phyloP scores from a whole-genome alignment of 2,113 vertebrate species.

The Pelecanus crispus region DNA sequence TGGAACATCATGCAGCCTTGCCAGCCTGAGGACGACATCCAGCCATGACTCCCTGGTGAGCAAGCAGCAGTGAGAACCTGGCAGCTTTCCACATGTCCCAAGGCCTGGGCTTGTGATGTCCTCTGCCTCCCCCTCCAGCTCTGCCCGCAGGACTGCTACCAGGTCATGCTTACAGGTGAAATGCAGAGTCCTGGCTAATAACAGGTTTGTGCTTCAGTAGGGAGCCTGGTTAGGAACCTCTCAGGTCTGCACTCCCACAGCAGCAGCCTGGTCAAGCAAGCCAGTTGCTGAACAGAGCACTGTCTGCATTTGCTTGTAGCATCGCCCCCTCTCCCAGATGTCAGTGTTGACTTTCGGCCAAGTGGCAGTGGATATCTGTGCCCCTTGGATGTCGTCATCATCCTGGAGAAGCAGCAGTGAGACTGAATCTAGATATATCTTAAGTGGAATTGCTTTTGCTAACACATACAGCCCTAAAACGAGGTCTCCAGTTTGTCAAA shows the following conservation, averaged over 20 bases:
- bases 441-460: neutral
- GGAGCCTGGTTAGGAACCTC: neutral
- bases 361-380: neutral
- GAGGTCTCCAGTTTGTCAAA: neutral
- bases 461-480: neutral
- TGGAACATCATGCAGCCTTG: neutral
- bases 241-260: neutral
- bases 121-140: neutral
- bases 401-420: neutral
- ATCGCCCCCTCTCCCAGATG: neutral
- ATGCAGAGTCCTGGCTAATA: neutral
- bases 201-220: neutral
- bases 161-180: neutral
- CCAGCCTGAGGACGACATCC: neutral
- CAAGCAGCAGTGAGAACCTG: neutral
- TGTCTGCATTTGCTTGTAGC: neutral
- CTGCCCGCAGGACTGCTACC: neutral
- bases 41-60: neutral
- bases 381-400: neutral
- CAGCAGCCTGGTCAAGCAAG: neutral
- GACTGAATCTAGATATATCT: neutral
- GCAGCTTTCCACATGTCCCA: neutral
- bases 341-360: neutral
- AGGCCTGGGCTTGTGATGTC: neutral
- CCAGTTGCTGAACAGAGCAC: neutral